Evolutionary conservation across 2,888 invertebrate species (phyloP).

Genomic region (Piscicola geometra): DNA sequence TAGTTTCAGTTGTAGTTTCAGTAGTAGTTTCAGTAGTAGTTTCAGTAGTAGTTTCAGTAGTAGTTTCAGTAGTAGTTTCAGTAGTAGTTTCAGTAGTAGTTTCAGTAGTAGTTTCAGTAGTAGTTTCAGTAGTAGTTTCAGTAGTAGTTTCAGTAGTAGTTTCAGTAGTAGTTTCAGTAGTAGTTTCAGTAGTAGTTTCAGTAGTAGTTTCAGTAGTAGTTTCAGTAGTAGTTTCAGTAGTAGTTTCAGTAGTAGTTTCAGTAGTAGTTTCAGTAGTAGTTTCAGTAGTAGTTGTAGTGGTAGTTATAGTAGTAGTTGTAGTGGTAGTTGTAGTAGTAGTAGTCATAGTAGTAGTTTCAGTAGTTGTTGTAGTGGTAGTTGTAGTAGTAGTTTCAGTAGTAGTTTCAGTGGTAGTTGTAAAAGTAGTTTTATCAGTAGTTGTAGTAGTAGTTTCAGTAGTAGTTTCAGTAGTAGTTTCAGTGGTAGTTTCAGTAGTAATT

Average conservation of each 20-base stretch:
- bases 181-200: slow-evolving; percentile 37
- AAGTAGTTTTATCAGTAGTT: slow-evolving; percentile 36
- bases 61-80: background rate
- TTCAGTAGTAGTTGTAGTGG: no score
- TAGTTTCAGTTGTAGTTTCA: slow-evolving; percentile 31
- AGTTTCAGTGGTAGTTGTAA: slow-evolving; percentile 33
- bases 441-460: slow-evolving; percentile 35
- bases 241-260: slow-evolving; percentile 34
- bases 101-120: background rate
- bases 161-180: slow-evolving; percentile 36
- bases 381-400: slow-evolving; percentile 30
- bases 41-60: background rate
- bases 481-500: background rate
- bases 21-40: slow-evolving; percentile 41
- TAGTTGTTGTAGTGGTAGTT: slow-evolving; percentile 31
- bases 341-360: slow-evolving; percentile 27
- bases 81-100: slow-evolving; percentile 3
- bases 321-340: no score
- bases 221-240: slow-evolving; percentile 34
- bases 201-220: slow-evolving; percentile 35
- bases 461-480: slow-evolving; percentile 41
- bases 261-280: background rate
- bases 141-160: slow-evolving; percentile 22
- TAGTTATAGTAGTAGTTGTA: no score
- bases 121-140: background rate